Percentiles rank a stretch among this genome's conserved stretches.
These are phyloP conservation scores for Tragelaphus imberbis DNA, from an alignment of 2,113 vertebrate genomes.

Conservation along the genomic window DNA sequence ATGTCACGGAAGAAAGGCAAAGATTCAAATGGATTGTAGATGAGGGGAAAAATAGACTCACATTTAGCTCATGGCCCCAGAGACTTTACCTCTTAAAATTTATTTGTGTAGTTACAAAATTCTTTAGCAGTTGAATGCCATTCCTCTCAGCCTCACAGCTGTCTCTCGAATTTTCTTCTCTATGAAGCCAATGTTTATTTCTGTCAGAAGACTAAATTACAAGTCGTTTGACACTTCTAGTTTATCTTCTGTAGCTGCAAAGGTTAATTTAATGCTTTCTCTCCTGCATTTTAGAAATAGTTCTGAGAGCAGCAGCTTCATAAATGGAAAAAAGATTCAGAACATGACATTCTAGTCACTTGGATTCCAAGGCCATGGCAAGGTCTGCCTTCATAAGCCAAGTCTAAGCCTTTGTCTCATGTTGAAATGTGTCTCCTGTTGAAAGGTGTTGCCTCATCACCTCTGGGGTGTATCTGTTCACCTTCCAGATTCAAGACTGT, in stretches of 20 bases:
- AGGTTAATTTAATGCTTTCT: slow-evolving; percentile 29
- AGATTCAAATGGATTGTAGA: neutral
- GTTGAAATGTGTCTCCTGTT: neutral
- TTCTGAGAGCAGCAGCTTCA: neutral
- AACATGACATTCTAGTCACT: neutral
- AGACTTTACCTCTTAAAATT: neutral
- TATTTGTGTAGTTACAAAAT: neutral
- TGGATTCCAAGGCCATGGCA: neutral
- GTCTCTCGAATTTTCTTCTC: neutral
- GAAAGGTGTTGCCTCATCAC: neutral
- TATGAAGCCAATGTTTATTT: slow-evolving; percentile 23
- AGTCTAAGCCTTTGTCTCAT: neutral
- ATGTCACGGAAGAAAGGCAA: neutral
- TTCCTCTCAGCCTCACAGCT: neutral
- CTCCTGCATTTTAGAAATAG: neutral
- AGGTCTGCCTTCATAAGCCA: neutral
- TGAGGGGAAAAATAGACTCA: neutral
- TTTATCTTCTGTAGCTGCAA: slow-evolving; percentile 13
- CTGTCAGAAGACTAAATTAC: slow-evolving; percentile 2
- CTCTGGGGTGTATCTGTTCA: neutral
- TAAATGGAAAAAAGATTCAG: neutral
- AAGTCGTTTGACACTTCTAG: neutral
- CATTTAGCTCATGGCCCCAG: neutral
- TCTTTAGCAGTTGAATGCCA: neutral
- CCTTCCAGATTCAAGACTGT: neutral